A percentile compares a stretch with the other conserved stretches of the same genome.
Evolutionary conservation across 2,888 invertebrate species (phyloP).

Genomic region (Drosophila multiciliata): DNA sequence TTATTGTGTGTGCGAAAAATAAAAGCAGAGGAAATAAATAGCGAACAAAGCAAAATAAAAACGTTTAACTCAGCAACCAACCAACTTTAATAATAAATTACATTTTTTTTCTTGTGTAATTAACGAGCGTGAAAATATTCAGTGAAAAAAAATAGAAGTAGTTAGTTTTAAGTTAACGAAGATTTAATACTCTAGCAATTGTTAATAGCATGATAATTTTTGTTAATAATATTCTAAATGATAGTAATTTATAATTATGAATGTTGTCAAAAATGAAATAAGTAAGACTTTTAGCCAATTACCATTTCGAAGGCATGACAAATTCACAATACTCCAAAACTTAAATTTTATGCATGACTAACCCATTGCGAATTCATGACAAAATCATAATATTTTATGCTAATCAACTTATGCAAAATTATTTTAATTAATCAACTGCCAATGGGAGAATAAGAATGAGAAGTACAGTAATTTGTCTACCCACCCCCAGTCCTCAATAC

Average conservation of each 20-base stretch:
- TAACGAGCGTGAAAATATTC: conserved; percentile 29
- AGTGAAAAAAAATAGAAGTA: neutral
- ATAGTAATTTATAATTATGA: neutral
- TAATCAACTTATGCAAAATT: conserved; percentile 11
- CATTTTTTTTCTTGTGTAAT: conserved; percentile 18
- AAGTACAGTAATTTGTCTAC: conserved; percentile 2
- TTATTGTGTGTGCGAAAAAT: conserved; percentile 45
- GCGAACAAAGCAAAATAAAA: conserved; percentile 32
- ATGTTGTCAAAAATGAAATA: too few species aligned
- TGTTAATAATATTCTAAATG: neutral
- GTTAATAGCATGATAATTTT: neutral
- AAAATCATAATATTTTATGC: neutral
- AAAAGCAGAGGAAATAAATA: conserved; percentile 41
- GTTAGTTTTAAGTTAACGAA: neutral
- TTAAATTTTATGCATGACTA: neutral
- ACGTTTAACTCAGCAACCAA: conserved; percentile 28
- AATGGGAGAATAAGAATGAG: neutral
- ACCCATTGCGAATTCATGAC: neutral
- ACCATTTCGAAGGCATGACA: neutral
- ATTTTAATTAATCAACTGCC: conserved; percentile 15
- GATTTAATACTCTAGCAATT: conserved; percentile 1
- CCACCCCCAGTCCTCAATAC: neutral
- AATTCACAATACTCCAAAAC: neutral
- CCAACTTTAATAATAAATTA: conserved; percentile 39
- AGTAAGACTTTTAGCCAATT: neutral